Conservation (phyloP, 2,797 vertebrate species). For the Pachyuromys duprasi region DNA sequence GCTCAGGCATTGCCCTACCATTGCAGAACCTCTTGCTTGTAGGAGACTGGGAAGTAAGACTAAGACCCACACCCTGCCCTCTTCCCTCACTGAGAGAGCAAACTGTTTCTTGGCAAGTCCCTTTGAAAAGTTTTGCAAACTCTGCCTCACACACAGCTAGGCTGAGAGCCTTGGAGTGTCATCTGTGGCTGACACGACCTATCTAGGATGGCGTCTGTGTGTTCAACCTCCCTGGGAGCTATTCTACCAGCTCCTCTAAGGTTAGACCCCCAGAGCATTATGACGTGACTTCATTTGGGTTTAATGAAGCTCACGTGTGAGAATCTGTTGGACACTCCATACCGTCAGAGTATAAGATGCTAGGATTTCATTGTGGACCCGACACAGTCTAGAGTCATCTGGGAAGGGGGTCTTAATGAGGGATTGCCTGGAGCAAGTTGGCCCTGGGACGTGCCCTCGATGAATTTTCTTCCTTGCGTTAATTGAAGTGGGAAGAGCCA, state of each 20-base stretch:
- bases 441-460: too few species aligned
- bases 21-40: background rate
- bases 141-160: background rate
- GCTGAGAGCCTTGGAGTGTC: background rate
- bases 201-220: background rate
- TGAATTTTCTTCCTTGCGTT: background rate
- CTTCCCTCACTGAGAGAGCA: background rate
- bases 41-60: background rate
- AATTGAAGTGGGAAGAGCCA: background rate
- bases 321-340: background rate
- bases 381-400: background rate
- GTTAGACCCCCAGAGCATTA: background rate
- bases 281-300: background rate
- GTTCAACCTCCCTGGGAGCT: background rate
- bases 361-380: background rate
- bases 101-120: background rate
- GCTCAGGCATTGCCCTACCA: background rate
- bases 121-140: background rate
- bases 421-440: background rate
- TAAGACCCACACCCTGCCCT: background rate
- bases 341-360: background rate
- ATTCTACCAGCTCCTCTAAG: background rate
- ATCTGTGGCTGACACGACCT: background rate
- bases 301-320: background rate
- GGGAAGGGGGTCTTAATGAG: background rate